Evolutionary conservation across 2,888 invertebrate species (phyloP).

Genomic region (Junonia oenone): DNA sequence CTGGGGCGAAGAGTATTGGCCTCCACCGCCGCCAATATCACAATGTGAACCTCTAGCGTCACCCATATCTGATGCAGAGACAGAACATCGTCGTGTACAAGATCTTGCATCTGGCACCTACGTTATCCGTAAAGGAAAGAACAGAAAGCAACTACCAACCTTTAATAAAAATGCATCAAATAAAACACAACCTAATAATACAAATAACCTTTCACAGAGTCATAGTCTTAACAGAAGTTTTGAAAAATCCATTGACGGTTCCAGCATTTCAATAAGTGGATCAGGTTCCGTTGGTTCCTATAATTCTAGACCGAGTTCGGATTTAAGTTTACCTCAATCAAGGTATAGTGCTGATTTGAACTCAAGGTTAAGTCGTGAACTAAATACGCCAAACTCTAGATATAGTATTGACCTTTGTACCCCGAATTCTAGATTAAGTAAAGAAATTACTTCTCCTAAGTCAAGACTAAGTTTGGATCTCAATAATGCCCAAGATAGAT

Average conservation of each 20-base stretch:
- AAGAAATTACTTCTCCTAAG: slow-evolving; percentile 80
- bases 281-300: slow-evolving; percentile 78
- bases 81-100: slow-evolving; percentile 54
- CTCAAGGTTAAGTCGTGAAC: slow-evolving; percentile 77
- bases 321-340: slow-evolving; percentile 80
- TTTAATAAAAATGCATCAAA: slow-evolving; percentile 75
- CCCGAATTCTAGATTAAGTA: slow-evolving; percentile 78
- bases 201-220: slow-evolving; percentile 58
- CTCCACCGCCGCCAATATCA: slow-evolving; percentile 84
- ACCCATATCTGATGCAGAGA: slow-evolving; percentile 82
- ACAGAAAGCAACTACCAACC: slow-evolving; percentile 82
- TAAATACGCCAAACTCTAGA: slow-evolving; percentile 82
- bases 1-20: slow-evolving; percentile 84
- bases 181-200: slow-evolving; percentile 52
- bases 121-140: slow-evolving; percentile 87
- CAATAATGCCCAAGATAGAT: slow-evolving; percentile 75
- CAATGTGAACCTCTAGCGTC: slow-evolving; percentile 83
- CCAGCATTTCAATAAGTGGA: slow-evolving; percentile 72
- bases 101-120: slow-evolving; percentile 84
- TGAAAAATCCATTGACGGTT: slow-evolving; percentile 71
- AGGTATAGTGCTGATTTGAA: slow-evolving; percentile 79
- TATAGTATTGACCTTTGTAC: slow-evolving; percentile 84
- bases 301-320: slow-evolving; percentile 82
- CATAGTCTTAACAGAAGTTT: slow-evolving; percentile 72
- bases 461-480: slow-evolving; percentile 81